Percentiles rank a stretch among this genome's conserved stretches.
These are phyloP conservation scores for Neosilurus mollespiculum DNA, from an alignment of 2,797 vertebrate species.

Conservation along the genomic window DNA sequence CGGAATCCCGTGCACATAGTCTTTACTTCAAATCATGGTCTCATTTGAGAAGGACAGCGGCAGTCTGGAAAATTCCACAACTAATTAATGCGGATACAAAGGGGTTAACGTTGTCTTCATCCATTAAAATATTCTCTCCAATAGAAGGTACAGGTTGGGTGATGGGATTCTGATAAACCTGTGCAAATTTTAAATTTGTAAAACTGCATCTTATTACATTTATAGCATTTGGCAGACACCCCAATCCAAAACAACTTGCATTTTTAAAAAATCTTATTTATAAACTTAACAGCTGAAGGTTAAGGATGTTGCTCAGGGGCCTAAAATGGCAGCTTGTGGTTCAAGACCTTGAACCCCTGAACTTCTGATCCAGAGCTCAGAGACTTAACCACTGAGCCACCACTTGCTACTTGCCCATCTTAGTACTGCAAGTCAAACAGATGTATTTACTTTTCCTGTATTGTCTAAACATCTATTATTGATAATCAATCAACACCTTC, in stretches of 20 bases:
- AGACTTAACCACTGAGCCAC: too few relatives aligned
- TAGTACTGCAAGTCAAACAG: neutral
- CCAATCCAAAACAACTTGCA: too few relatives aligned
- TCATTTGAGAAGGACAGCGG: neutral
- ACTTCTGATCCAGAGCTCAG: too few relatives aligned
- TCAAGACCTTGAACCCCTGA: too few relatives aligned
- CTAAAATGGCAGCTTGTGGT: too few relatives aligned
- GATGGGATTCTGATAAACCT: neutral
- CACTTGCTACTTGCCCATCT: too few relatives aligned
- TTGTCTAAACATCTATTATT: neutral
- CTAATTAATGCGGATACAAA: neutral
- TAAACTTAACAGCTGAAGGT: too few relatives aligned
- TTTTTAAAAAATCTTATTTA: too few relatives aligned
- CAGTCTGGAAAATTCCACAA: neutral
- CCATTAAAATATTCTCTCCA: neutral
- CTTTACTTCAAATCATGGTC: conserved; percentile 13
- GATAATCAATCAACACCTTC: neutral
- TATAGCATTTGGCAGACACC: too few relatives aligned
- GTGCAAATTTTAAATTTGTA: neutral
- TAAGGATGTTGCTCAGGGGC: too few relatives aligned
- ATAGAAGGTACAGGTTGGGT: neutral
- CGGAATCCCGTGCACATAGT: conserved; percentile 19
- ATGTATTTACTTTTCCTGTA: neutral
- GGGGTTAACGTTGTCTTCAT: neutral
- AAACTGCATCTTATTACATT: neutral